Evolutionary conservation across 2,113 vertebrate species (phyloP).

Genomic region (Rhizomys pruinosus): DNA sequence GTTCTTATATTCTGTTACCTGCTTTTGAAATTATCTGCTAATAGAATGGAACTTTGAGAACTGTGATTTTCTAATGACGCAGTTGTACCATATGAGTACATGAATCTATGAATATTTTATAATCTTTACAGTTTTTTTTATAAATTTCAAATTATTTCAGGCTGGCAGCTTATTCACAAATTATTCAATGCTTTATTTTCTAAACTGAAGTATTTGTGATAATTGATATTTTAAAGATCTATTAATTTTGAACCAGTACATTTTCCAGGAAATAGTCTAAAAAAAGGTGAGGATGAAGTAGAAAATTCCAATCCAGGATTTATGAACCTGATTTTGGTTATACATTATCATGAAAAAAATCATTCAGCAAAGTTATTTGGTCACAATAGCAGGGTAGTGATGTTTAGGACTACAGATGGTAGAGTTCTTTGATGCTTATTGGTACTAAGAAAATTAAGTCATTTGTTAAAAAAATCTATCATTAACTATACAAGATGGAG

Average conservation of each 20-base stretch:
- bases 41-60: conserved; percentile 3
- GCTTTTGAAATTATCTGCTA: conserved; percentile 4
- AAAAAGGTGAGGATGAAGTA: background rate
- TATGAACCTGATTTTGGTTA: background rate
- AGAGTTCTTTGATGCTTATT: conserved; percentile 35
- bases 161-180: background rate
- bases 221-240: conserved; percentile 23
- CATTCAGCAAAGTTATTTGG: background rate
- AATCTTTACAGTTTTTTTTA: conserved; percentile 8
- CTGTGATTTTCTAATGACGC: conserved; percentile 12
- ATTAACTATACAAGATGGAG: background rate
- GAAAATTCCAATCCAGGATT: background rate
- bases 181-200: conserved; percentile 16
- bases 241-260: background rate
- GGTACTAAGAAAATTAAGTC: conserved; percentile 49
- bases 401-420: background rate
- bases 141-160: conserved; percentile 38
- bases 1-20: conserved; percentile 4
- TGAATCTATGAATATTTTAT: background rate
- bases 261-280: conserved; percentile 25
- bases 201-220: conserved; percentile 40
- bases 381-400: background rate
- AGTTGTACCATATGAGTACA: background rate
- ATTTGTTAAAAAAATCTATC: background rate
- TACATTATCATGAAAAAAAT: background rate